Conservation (phyloP, 2,888 invertebrate species). For the Orthonevra nobilis region DNA sequence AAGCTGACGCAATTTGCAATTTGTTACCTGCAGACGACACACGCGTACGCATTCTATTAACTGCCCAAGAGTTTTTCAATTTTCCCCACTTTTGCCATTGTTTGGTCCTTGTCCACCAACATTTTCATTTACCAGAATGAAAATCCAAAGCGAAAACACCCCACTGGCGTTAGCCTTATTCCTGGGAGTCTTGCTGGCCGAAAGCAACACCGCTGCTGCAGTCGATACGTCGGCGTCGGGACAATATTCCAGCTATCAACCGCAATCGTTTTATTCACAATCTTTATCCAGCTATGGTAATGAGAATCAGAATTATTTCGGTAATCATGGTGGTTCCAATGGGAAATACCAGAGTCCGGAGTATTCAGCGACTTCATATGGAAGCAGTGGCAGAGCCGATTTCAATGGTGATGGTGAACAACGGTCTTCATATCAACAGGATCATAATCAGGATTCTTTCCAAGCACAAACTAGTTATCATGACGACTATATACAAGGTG, state of each 20-base stretch:
- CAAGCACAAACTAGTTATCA: conserved; percentile 30
- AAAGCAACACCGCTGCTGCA: not conserved
- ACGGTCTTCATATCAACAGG: not conserved
- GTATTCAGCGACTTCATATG: conserved; percentile 40
- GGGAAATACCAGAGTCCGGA: conserved; percentile 24
- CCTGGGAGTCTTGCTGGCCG: conserved; percentile 12
- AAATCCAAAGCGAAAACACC: conserved; percentile 12
- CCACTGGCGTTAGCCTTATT: conserved; percentile 37
- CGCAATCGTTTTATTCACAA: conserved; percentile 44
- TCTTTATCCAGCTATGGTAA: conserved; percentile 41
- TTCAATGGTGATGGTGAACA: conserved; percentile 3
- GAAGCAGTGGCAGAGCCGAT: not conserved
- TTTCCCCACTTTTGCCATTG: conserved; percentile 3
- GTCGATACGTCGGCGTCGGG: conserved; percentile 27
- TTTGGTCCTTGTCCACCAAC: conserved; percentile 4
- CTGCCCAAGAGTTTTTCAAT: conserved; percentile 42
- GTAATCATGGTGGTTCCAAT: conserved; percentile 34
- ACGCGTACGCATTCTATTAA: conserved; percentile 59
- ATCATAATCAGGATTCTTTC: conserved; percentile 1
- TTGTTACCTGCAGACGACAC: conserved; percentile 54
- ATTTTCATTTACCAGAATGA: conserved; percentile 39
- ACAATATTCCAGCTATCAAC: conserved; percentile 39
- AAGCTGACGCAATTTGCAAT: conserved; percentile 60
- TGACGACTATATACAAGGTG: conserved; percentile 42
- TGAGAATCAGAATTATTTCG: conserved; percentile 51